Conservation (phyloP, 2,797 vertebrate species). For the Peromyscus nudipes region DNA sequence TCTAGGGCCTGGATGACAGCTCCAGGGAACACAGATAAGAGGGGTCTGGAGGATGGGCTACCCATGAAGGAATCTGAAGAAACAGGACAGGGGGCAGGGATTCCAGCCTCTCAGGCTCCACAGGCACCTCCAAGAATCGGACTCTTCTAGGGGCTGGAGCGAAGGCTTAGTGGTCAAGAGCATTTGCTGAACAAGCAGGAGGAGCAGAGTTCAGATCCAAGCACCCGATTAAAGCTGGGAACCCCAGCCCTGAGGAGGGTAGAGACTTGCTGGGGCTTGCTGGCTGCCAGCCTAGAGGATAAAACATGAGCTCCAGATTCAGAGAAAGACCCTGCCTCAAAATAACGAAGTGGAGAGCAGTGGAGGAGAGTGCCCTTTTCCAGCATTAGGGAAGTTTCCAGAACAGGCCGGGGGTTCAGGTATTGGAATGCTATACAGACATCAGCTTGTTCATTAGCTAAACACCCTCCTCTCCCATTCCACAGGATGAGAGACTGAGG, state of each 20-base stretch:
- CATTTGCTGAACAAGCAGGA: too few species aligned
- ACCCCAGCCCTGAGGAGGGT: not conserved
- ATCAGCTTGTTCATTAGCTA: accelerated
- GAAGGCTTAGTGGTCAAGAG: not conserved
- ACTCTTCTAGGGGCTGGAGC: not conserved
- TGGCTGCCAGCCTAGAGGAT: not conserved
- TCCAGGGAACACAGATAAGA: accelerated
- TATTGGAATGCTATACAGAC: accelerated
- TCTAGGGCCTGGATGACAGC: not conserved
- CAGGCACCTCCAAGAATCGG: not conserved
- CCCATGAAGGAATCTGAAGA: not conserved
- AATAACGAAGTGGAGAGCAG: not conserved
- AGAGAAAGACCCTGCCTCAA: not conserved
- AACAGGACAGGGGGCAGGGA: not conserved
- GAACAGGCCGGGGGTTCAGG: not conserved
- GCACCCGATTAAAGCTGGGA: too few species aligned
- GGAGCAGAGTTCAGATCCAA: not conserved
- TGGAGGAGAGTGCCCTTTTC: too few species aligned
- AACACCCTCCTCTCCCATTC: not conserved
- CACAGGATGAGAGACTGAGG: not conserved
- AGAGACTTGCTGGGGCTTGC: not conserved
- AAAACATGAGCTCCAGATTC: not conserved
- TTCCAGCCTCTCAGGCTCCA: not conserved
- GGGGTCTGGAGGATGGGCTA: not conserved
- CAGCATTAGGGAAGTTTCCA: not conserved